Evolutionary conservation across 2,797 vertebrate genomes (phyloP), one percentile per base, ranked within the genome.

Genomic region (Vultur gryphus): DNA sequence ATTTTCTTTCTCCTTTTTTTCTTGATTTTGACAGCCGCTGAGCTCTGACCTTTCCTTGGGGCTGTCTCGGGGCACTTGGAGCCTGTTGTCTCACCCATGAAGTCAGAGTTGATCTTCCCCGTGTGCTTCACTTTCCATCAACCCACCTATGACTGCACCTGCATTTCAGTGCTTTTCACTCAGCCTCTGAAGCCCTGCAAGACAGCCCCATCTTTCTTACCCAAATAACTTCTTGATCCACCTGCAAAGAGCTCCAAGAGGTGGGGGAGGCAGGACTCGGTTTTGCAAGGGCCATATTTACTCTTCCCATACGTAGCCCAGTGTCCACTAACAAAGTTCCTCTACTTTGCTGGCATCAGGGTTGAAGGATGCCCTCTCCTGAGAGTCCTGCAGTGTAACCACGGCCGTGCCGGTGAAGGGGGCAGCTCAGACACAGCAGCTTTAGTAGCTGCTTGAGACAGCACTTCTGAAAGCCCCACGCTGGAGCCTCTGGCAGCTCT

Each of bases 381-480:
- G 18, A 33, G 49, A 52, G 46, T 21, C 62, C 39, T 20, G 31
- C 0, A 0, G 39, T n/a, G 64, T 39, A 35, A 33, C 43, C 54
- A 33, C 1, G 9, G 62, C 77, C 3, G 1, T 43, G 52, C 35
- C 1, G 3, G 33, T 18, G 58, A 18, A 25, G 18, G 35, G 16
- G 49, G 16, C 39, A 55, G 58, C 52, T 87, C 49, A 69, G 69
- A 39, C 16, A 2, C 6, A 31, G 49, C 33, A 84, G 51, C 64
- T 69, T 18, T 14, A 37, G 82, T 5, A 87, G 69, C 78, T 87
- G 49, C 67, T 43, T 20, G 49, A 59, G 67, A 23, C 48, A 46
- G 57, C 1, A 7, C 4, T 48, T 65, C 82, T 44, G 69, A 25
- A 13, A 73, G 46, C 11, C 75, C 33, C 26, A 4, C 0, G 0